Conservation (phyloP, 2,113 vertebrate genomes). For the Herpetotheres cachinnans region DNA sequence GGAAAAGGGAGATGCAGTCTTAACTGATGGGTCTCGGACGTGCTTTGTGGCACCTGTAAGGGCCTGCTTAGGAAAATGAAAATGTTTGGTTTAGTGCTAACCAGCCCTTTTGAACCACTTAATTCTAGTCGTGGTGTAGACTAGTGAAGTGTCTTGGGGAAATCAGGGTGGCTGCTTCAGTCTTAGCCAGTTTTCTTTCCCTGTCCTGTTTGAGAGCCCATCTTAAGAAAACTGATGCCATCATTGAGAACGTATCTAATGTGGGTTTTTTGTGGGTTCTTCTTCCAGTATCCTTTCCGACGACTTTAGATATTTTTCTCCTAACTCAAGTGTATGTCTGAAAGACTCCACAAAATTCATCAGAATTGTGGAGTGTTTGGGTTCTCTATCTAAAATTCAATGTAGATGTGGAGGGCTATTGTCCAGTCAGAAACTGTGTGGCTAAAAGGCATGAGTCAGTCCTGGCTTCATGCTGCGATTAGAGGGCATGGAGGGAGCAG, state of each 20-base stretch:
- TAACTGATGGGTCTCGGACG: background rate
- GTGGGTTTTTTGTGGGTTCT: background rate
- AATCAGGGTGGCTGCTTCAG: background rate
- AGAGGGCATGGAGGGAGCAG: background rate
- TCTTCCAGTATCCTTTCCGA: background rate
- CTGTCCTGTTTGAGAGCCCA: background rate
- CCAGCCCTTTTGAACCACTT: background rate
- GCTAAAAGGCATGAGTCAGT: background rate
- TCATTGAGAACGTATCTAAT: background rate
- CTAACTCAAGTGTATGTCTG: background rate
- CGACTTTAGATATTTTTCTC: background rate
- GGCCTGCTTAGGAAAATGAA: background rate
- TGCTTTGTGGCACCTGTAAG: background rate
- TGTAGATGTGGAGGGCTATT: background rate
- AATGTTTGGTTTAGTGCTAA: background rate
- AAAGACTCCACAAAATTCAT: background rate
- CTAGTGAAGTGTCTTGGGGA: background rate
- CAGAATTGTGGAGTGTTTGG: background rate
- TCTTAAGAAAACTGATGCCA: background rate
- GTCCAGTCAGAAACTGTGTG: background rate
- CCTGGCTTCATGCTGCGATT: background rate
- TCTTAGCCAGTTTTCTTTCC: background rate
- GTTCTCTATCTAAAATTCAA: background rate
- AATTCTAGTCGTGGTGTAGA: accelerated
- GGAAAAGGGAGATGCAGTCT: background rate